A percentile compares a stretch with the other conserved stretches of the same genome.
phyloP scores from a whole-genome alignment of 2,113 vertebrate species.

The Malurus melanocephalus region DNA sequence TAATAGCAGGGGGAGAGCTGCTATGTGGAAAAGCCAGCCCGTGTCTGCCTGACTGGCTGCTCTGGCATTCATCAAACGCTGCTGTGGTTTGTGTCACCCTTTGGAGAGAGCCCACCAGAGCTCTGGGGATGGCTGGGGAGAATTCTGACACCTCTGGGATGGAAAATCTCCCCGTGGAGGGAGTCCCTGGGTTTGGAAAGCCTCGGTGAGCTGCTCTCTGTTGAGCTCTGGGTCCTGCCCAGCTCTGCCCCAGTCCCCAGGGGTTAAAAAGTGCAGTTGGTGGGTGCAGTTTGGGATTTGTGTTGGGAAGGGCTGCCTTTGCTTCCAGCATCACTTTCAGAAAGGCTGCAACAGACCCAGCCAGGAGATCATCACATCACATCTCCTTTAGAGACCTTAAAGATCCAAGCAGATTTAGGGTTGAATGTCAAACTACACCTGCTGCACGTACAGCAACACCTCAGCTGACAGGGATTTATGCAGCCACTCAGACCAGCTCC shows the following conservation, averaged over 20 bases:
- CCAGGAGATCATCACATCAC: not conserved
- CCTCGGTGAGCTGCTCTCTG: fast-evolving
- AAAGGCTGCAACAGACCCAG: not conserved
- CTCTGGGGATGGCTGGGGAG: fast-evolving
- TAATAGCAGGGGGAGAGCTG: slow-evolving; percentile 27
- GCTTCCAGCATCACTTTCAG: fast-evolving
- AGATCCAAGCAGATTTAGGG: not conserved
- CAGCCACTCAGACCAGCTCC: not conserved
- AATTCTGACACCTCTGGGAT: fast-evolving
- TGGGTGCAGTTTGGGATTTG: not conserved
- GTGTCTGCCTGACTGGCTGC: slow-evolving; percentile 24
- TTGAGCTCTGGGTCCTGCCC: not conserved
- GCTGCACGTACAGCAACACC: fast-evolving
- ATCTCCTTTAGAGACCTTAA: not conserved
- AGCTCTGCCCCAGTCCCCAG: fast-evolving
- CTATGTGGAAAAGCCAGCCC: slow-evolving; percentile 36
- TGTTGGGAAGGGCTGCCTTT: not conserved
- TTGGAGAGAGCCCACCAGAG: not conserved
- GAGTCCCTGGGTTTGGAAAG: not conserved
- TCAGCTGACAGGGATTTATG: not conserved
- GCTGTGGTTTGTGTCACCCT: slow-evolving; percentile 9
- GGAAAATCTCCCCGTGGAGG: not conserved
- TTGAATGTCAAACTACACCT: not conserved
- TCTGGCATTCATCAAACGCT: slow-evolving; percentile 46
- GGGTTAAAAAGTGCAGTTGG: no score